A percentile compares a stretch with the other conserved stretches of the same genome.
phyloP scores from a whole-genome alignment of 2,797 vertebrate genomes.

The Adelosebastes latens region DNA sequence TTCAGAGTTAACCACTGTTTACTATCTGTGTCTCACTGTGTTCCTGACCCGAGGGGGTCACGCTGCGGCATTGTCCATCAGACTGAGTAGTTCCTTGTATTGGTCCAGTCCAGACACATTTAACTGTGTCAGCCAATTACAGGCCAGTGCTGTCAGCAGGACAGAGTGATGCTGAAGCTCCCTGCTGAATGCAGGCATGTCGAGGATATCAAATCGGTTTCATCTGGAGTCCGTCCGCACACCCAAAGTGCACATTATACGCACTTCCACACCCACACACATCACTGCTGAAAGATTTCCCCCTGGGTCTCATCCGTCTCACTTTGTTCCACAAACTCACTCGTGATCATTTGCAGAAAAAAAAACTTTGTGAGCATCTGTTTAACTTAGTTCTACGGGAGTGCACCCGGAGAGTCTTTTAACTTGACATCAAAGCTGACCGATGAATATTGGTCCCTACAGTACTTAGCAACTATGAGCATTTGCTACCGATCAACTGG shows the following conservation, averaged over 20 bases:
- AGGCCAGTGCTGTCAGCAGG: slow-evolving; percentile 59
- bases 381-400: slow-evolving; percentile 64
- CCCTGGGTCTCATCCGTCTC: slow-evolving; percentile 76
- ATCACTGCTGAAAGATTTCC: slow-evolving; percentile 62
- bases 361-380: slow-evolving; percentile 60
- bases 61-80: not conserved
- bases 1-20: not conserved
- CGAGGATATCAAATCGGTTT: slow-evolving; percentile 53
- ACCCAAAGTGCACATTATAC: slow-evolving; percentile 19
- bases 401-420: slow-evolving; percentile 36
- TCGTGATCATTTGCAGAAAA: slow-evolving; percentile 59
- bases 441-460: slow-evolving; percentile 31
- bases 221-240: slow-evolving; percentile 62
- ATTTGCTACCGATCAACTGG: slow-evolving; percentile 2
- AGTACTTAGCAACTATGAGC: slow-evolving; percentile 27
- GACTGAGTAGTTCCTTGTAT: not conserved
- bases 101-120: slow-evolving; percentile 44
- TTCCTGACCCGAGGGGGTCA: slow-evolving; percentile 12
- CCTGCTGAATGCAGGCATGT: slow-evolving; percentile 63
- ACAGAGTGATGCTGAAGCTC: slow-evolving; percentile 41
- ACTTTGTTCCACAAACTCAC: slow-evolving; percentile 77
- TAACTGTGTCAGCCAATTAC: slow-evolving; percentile 61
- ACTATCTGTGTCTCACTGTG: not conserved
- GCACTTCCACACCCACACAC: slow-evolving; percentile 27
- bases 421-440: slow-evolving; percentile 57